A percentile compares a stretch with the other conserved stretches of the same genome.
phyloP scores from a whole-genome alignment of 2,888 invertebrate species.

The Opisthograptis luteolata region DNA sequence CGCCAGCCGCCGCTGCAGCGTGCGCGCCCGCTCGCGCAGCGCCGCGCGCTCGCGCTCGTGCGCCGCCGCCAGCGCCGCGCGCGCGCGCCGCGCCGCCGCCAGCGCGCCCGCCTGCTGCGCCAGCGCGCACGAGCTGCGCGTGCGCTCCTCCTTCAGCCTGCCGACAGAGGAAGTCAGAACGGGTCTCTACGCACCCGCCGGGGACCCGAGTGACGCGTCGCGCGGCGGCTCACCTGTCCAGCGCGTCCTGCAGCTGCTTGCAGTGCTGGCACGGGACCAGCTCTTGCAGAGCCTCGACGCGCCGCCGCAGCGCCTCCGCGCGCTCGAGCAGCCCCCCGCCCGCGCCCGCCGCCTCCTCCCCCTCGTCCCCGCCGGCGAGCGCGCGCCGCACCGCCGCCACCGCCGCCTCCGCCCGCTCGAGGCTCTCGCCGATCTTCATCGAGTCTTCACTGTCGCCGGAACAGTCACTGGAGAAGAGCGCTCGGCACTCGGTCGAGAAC shows the following conservation, averaged over 20 bases:
- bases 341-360: slow-evolving; percentile 20
- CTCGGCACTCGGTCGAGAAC: slow-evolving; percentile 85
- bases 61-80: slow-evolving; percentile 70
- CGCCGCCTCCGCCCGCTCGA: slow-evolving; percentile 78
- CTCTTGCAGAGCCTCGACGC: slow-evolving; percentile 78
- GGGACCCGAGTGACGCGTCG: no score
- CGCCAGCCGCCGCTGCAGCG: slow-evolving; percentile 88
- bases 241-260: slow-evolving; percentile 80
- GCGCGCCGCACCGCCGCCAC: slow-evolving; percentile 70
- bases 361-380: slow-evolving; percentile 49
- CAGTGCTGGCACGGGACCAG: slow-evolving; percentile 81
- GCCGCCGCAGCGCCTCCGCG: slow-evolving; percentile 73
- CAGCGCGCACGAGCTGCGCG: slow-evolving; percentile 69
- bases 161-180: background rate
- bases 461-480: slow-evolving; percentile 84
- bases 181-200: no score
- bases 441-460: slow-evolving; percentile 83
- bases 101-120: slow-evolving; percentile 74
- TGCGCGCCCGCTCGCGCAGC: slow-evolving; percentile 88
- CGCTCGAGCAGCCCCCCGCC: slow-evolving; percentile 54
- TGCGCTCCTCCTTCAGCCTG: slow-evolving; percentile 69
- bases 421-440: slow-evolving; percentile 82
- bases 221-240: slow-evolving; percentile 68
- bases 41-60: slow-evolving; percentile 85
- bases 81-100: slow-evolving; percentile 74